phyloP scores from a whole-genome alignment of 2,797 vertebrate genomes.

The Fratercula arctica region DNA sequence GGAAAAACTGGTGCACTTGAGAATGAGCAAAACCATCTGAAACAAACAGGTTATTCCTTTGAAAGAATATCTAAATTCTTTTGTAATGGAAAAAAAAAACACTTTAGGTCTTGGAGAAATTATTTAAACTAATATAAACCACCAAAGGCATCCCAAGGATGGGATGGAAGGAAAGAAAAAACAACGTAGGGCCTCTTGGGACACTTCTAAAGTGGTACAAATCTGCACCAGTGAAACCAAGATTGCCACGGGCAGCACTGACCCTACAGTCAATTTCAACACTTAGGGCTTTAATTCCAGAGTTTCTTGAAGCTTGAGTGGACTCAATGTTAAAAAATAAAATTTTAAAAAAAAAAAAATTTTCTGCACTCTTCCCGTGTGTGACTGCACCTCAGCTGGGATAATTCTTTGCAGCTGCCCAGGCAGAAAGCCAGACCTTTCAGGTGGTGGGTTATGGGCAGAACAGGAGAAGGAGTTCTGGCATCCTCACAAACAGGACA shows the following conservation, averaged over 20 bases:
- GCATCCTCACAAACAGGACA: not conserved
- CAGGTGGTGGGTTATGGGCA: not conserved
- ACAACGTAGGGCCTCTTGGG: not conserved
- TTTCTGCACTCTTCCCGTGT: not conserved
- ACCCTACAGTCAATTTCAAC: not conserved
- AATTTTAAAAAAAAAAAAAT: not conserved
- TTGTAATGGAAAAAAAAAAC: not conserved
- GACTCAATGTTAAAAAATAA: not conserved
- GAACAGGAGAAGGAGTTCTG: constrained; percentile 6
- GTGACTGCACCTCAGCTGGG: not conserved
- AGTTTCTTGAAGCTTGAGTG: not conserved
- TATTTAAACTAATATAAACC: not conserved
- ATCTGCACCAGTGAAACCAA: not conserved
- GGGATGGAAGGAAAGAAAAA: not conserved
- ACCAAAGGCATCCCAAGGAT: not conserved
- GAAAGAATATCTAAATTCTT: not conserved
- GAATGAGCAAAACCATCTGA: not conserved
- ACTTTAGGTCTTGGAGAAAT: not conserved
- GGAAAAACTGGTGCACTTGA: not conserved
- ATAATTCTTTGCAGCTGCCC: constrained; percentile 40
- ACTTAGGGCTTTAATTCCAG: not conserved
- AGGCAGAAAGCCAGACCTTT: constrained; percentile 44
- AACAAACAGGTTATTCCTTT: not conserved
- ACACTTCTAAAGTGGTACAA: not conserved
- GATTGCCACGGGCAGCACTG: not conserved